These are phyloP conservation scores for Zelostemma sp. DNA, from an alignment of 1,140 invertebrate species.

Conservation along the genomic window DNA sequence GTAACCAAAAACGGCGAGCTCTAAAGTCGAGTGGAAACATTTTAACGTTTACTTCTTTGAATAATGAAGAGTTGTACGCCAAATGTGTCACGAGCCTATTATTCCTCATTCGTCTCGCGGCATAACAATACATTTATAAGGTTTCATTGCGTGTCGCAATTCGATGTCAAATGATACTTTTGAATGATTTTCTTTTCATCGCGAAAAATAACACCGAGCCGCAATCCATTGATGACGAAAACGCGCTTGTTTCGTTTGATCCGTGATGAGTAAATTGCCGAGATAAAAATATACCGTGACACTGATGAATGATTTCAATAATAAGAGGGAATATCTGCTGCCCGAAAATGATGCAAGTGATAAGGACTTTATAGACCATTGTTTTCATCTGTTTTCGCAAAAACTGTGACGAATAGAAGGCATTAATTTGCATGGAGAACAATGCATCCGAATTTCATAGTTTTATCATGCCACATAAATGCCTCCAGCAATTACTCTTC, in stretches of 20 bases:
- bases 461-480: not conserved
- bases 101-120: not conserved
- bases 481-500: conserved; percentile 29
- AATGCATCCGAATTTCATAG: not conserved
- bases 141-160: not conserved
- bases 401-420: no score
- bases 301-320: no score
- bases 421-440: no score
- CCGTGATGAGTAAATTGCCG: not conserved
- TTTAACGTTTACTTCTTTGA: no score
- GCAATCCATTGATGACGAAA: not conserved
- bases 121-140: not conserved
- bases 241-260: not conserved
- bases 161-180: not conserved
- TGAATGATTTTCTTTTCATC: not conserved
- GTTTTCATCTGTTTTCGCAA: no score
- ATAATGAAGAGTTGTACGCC: not conserved
- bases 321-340: no score
- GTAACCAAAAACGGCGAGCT: no score
- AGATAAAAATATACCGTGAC: no score
- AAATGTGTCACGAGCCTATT: conserved; percentile 22
- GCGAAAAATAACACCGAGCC: not conserved
- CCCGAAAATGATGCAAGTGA: no score
- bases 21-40: not conserved
- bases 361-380: no score